Percentiles rank a stretch among this genome's conserved stretches.
Conservation (phyloP, 2,113 vertebrate genomes). For the Corythaeola cristata region DNA sequence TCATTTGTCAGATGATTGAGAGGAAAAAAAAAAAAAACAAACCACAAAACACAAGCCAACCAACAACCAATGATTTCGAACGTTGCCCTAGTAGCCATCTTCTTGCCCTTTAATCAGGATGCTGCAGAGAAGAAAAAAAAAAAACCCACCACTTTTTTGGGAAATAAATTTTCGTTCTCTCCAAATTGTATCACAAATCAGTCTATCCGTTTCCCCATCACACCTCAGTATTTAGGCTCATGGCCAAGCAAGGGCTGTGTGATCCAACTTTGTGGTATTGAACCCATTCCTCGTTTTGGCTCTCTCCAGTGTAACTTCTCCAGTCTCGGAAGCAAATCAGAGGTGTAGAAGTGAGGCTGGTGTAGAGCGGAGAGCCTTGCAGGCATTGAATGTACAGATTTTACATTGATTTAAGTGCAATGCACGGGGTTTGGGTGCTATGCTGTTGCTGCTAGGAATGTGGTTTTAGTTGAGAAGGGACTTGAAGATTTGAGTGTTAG, state of each 20-base stretch:
- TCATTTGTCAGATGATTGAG: background rate
- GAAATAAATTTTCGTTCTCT: background rate
- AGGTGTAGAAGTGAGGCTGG: background rate
- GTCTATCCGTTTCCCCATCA: background rate
- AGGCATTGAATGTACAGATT: background rate
- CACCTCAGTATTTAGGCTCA: background rate
- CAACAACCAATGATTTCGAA: background rate
- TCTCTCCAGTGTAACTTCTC: background rate
- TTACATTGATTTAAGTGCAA: background rate
- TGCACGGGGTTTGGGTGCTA: background rate
- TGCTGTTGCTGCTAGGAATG: background rate
- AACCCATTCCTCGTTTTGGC: background rate
- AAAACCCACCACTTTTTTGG: background rate
- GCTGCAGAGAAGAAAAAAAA: background rate
- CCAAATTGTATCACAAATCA: background rate
- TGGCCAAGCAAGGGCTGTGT: background rate
- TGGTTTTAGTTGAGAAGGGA: background rate
- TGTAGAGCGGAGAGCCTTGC: background rate
- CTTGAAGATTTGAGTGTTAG: background rate
- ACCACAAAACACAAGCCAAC: no score
- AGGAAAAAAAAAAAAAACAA: no score
- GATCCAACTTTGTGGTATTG: background rate
- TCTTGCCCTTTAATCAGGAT: background rate
- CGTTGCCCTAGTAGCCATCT: background rate
- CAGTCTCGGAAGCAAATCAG: background rate